Base-by-base conservation (phyloP, 2,797 vertebrate genomes). In the Cossypha niveicapilla region DNA sequence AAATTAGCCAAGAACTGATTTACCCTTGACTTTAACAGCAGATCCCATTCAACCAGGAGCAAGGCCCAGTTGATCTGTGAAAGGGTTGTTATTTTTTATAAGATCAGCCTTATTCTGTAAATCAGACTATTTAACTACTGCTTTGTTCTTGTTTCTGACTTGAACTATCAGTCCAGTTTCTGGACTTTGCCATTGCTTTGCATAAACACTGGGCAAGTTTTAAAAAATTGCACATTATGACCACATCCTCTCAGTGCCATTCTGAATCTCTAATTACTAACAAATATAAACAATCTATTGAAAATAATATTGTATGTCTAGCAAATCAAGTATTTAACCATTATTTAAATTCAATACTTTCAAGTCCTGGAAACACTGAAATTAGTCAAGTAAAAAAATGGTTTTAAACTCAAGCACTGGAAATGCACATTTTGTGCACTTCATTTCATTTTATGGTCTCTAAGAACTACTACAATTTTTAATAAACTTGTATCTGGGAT, bases 401-500 rank as follows among this genome's bases (percentile, higher is more conserved):
- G 21, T 86, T 96, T 97, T 92, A 96, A 97, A 97, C 62, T 94
- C 96, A 97, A 96, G 94, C 79, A 90, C 94, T 66, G 35, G 93
- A 98, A 98, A 97, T 5, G 85, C 90, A 97, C 86, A 97, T 97
- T 98, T 92, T 82, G 90, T 92, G 90, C 97, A 97, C 97, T 97
- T 97, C 97, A 97, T 97, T 98, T 98, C 95, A 95, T 97, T 98
- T 97, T 97, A 98, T 95, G 82, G 96, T 96, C 96, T 96, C 92
- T 73, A 96, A 96, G 93, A 97, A 97, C 96, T 97, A 97, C 96
- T 96, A 97, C 83, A 97, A 94, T 97, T 98, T 97, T 98, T 98
- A 98, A 98, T 97, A 98, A 98, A 98, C 93, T 98, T 97, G 92
- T 98, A 94, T 96, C 95, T 96, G 93, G 91, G 94, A 97, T 95